Evolutionary conservation across 2,797 vertebrate species (phyloP).

Genomic region (Luscinia megarhynchos): DNA sequence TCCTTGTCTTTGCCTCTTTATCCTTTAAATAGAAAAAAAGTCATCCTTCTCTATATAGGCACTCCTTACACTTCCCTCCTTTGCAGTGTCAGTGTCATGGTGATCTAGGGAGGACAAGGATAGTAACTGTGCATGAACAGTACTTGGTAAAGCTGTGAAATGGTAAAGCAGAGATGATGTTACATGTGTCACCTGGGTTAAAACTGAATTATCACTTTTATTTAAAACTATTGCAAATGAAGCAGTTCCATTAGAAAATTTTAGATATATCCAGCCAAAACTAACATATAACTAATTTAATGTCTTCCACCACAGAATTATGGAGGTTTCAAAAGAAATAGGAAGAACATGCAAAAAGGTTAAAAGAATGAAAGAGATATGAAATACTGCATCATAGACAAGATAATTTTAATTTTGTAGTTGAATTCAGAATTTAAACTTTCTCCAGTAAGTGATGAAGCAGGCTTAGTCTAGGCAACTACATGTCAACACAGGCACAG

Average conservation of each 20-base stretch:
- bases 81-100: not conserved
- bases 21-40: not conserved
- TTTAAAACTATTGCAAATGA: not conserved
- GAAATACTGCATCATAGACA: not conserved
- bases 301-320: not conserved
- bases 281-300: not conserved
- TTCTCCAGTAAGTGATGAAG: not conserved
- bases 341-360: not conserved
- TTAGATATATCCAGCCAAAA: not conserved
- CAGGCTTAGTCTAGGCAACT: not conserved
- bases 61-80: not conserved
- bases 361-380: not conserved
- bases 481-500: not conserved
- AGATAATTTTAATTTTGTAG: not conserved
- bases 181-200: not conserved
- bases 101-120: not conserved
- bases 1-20: not conserved
- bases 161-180: not conserved
- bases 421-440: not conserved
- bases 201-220: not conserved
- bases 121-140: not conserved
- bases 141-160: not conserved
- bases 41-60: not conserved
- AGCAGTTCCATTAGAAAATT: not conserved
- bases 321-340: not conserved